A percentile compares a stretch with the other conserved stretches of the same genome.
phyloP scores from a whole-genome alignment of 2,113 vertebrate species.

The Atherinomorus stipes region DNA sequence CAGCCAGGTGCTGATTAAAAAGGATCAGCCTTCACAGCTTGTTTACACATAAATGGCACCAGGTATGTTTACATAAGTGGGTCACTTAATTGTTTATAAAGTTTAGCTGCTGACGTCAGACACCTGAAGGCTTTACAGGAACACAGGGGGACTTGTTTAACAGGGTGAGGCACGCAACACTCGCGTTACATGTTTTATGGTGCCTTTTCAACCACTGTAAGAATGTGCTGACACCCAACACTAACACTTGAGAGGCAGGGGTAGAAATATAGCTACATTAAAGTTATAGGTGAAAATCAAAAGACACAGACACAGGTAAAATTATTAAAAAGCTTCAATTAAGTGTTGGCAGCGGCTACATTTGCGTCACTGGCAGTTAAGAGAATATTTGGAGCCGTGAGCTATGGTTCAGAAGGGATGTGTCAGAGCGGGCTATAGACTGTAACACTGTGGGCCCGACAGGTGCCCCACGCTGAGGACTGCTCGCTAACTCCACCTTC shows the following conservation, averaged over 20 bases:
- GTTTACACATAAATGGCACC: conserved; percentile 48
- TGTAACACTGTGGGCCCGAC: conserved; percentile 51
- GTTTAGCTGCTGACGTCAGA: conserved; percentile 50
- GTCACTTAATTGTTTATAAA: conserved; percentile 67
- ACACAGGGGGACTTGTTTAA: conserved; percentile 68
- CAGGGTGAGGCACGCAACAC: conserved; percentile 61
- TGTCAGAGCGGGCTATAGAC: conserved; percentile 72
- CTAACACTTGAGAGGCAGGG: conserved; percentile 48
- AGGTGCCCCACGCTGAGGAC: conserved; percentile 56
- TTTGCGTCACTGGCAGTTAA: conserved; percentile 81
- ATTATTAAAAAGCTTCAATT: conserved; percentile 80
- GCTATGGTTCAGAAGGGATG: conserved; percentile 74
- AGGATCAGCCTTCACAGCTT: conserved; percentile 33
- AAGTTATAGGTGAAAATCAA: conserved; percentile 69
- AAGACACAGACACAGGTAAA: conserved; percentile 67
- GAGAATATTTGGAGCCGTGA: conserved; percentile 71
- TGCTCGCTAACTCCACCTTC: conserved; percentile 46
- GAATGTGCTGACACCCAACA: conserved; percentile 54
- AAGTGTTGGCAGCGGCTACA: conserved; percentile 71
- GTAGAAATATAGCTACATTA: conserved; percentile 56
- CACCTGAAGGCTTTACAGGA: conserved; percentile 59
- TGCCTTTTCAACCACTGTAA: conserved; percentile 60
- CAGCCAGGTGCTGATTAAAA: conserved; percentile 43
- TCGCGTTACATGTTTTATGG: conserved; percentile 58
- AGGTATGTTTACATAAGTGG: conserved; percentile 65